Evolutionary conservation across 2,113 vertebrate species (phyloP).

Genomic region (Leptodactylus fuscus): DNA sequence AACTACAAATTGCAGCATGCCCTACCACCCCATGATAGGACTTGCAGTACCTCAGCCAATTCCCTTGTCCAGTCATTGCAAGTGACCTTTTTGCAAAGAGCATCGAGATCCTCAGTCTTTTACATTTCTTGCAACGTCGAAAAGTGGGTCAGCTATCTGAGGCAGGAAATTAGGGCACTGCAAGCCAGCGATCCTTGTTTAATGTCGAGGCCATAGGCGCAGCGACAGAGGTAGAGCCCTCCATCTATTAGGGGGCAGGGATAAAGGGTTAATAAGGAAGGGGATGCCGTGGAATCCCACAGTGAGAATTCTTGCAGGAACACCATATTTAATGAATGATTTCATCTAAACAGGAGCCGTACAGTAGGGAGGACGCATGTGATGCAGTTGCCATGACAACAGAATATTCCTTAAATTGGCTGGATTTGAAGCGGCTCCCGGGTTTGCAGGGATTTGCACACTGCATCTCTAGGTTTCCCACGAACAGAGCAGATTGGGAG

Average conservation of each 20-base stretch:
- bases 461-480: constrained; percentile 29
- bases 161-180: constrained; percentile 18
- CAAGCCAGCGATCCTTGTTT: not conserved
- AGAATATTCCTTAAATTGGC: constrained; percentile 71
- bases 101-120: not conserved
- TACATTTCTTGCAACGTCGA: constrained; percentile 2
- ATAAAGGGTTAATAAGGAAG: constrained; percentile 50
- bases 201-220: not conserved
- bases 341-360: constrained; percentile 71
- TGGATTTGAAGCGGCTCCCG: constrained; percentile 58
- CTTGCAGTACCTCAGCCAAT: not conserved
- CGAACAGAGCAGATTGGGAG: constrained; percentile 22
- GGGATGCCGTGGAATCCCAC: constrained; percentile 54
- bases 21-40: not conserved
- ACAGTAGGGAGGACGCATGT: constrained; percentile 63
- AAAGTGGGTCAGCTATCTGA: constrained; percentile 34
- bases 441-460: constrained; percentile 19
- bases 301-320: constrained; percentile 57
- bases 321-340: constrained; percentile 62
- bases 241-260: not conserved
- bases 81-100: not conserved
- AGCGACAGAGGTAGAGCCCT: not conserved
- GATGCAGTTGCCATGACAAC: constrained; percentile 81
- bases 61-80: not conserved
- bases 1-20: not conserved